phyloP scores from a whole-genome alignment of 2,888 invertebrate species.

The Monochamus alternatus region DNA sequence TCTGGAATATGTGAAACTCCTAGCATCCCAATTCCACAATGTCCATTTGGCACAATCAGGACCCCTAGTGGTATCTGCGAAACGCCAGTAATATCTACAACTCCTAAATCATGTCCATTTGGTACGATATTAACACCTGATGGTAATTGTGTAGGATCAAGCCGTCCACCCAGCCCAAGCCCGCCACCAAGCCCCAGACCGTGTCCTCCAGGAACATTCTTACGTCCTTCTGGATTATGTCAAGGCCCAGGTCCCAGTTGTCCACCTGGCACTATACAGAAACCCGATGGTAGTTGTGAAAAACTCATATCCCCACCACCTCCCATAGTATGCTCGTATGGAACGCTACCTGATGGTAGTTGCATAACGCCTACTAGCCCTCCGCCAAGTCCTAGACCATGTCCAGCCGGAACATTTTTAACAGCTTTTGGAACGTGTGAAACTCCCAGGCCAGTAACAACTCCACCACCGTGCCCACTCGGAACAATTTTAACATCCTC shows the following conservation, averaged over 20 bases:
- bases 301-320: slow-evolving; percentile 21
- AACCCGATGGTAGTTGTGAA: slow-evolving; percentile 41
- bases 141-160: slow-evolving; percentile 38
- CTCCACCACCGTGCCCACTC: slow-evolving; percentile 39
- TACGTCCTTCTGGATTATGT: slow-evolving; percentile 44
- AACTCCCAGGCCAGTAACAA: slow-evolving; percentile 33
- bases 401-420: slow-evolving; percentile 40
- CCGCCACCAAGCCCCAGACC: slow-evolving; percentile 34
- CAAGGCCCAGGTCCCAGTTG: slow-evolving; percentile 31
- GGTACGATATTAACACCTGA: slow-evolving; percentile 45
- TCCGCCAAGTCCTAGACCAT: slow-evolving; percentile 38
- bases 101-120: slow-evolving; percentile 38
- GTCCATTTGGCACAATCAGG: slow-evolving; percentile 41
- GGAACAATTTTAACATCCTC: slow-evolving; percentile 28
- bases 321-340: slow-evolving; percentile 29
- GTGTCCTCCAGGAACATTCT: slow-evolving; percentile 49
- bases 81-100: slow-evolving; percentile 20
- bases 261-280: slow-evolving; percentile 42
- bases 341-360: slow-evolving; percentile 40
- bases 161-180: slow-evolving; percentile 23
- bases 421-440: slow-evolving; percentile 39
- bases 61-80: slow-evolving; percentile 42
- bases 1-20: slow-evolving; percentile 41
- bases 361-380: slow-evolving; percentile 31
- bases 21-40: slow-evolving; percentile 34